These are phyloP conservation scores for Archips crataeganus DNA, from an alignment of 2,888 invertebrate species.

Conservation along the genomic window DNA sequence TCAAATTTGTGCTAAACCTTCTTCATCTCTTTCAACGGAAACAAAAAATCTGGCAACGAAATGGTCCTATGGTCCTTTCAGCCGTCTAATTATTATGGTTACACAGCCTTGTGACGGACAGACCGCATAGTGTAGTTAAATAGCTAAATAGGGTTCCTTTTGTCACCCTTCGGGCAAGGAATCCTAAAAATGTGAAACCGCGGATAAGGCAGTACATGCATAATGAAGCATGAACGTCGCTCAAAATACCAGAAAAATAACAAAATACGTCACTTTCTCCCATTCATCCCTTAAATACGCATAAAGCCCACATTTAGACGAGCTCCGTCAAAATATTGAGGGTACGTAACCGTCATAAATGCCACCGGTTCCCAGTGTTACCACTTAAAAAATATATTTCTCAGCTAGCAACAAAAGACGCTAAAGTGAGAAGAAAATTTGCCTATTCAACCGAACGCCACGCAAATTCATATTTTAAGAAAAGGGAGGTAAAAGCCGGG, in stretches of 20 bases:
- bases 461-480: constrained; percentile 49
- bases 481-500: constrained; percentile 33
- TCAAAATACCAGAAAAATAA: constrained; percentile 16
- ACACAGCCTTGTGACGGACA: too few species aligned
- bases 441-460: constrained; percentile 48
- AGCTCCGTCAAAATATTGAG: constrained; percentile 34
- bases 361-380: constrained; percentile 42
- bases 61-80: too few species aligned
- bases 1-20: too few species aligned
- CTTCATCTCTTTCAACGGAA: too few species aligned
- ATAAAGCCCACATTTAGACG: constrained; percentile 37
- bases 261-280: constrained; percentile 3
- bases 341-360: constrained; percentile 32
- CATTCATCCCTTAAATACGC: constrained; percentile 33
- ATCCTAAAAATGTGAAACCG: background rate
- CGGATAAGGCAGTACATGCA: background rate
- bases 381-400: constrained; percentile 49
- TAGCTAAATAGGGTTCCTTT: too few species aligned
- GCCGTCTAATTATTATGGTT: too few species aligned
- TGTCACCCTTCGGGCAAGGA: too few species aligned
- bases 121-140: too few species aligned
- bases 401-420: constrained; percentile 45
- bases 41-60: too few species aligned
- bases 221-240: background rate
- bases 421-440: constrained; percentile 49